Percentiles rank a stretch among this genome's conserved stretches.
phyloP scores from a whole-genome alignment of 2,113 vertebrate genomes.

The Trichomycterus rosablanca region DNA sequence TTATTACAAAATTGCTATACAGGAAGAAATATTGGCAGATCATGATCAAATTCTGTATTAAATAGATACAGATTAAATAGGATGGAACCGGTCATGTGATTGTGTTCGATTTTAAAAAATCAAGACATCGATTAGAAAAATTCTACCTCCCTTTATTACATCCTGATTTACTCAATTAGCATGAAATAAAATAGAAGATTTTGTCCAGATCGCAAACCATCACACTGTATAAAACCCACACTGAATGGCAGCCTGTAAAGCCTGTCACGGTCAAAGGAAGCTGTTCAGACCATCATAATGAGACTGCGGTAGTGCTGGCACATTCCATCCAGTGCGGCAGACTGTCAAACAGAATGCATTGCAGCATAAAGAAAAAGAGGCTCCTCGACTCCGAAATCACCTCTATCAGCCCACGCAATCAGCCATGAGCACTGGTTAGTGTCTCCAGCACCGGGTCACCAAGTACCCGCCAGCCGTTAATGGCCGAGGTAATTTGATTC shows the following conservation, averaged over 20 bases:
- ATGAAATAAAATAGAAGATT: too few relatives aligned
- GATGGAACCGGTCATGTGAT: too few relatives aligned
- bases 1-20: too few relatives aligned
- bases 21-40: too few relatives aligned
- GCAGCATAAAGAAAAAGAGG: constrained; percentile 39
- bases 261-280: constrained; percentile 32
- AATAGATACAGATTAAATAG: too few relatives aligned
- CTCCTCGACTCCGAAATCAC: constrained; percentile 16
- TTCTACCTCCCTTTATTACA: too few relatives aligned
- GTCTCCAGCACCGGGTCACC: constrained; percentile 32
- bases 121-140: too few relatives aligned
- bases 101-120: too few relatives aligned
- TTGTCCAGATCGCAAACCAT: too few relatives aligned
- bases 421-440: constrained; percentile 31
- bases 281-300: constrained; percentile 46
- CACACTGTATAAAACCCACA: too few relatives aligned
- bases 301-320: constrained; percentile 35
- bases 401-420: constrained; percentile 37
- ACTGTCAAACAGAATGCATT: constrained; percentile 22
- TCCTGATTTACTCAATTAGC: too few relatives aligned
- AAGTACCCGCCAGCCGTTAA: constrained; percentile 36
- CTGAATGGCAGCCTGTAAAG: constrained; percentile 31
- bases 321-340: constrained; percentile 8
- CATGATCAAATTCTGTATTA: too few relatives aligned
- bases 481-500: constrained; percentile 44